phyloP scores from a whole-genome alignment of 2,888 invertebrate species.

The Drepana falcataria region DNA sequence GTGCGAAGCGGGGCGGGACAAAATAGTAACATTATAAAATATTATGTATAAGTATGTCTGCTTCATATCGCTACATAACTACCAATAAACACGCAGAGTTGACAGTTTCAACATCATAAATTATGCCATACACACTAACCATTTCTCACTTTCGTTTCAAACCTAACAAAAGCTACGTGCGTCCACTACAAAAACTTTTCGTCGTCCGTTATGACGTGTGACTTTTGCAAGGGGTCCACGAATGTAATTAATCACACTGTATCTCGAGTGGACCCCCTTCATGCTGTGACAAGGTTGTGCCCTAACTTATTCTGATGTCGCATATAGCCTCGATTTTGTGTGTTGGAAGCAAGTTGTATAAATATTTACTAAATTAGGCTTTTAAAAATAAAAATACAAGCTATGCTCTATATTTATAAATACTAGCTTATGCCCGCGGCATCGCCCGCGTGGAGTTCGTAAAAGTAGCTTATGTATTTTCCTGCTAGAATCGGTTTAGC shows the following conservation, averaged over 20 bases:
- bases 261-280: conserved; percentile 30
- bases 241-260: conserved; percentile 61
- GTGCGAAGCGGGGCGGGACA: no score
- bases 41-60: no score
- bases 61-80: no score
- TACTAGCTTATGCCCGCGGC: no score
- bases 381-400: no score
- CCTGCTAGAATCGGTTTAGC: no score
- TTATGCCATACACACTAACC: background rate
- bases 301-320: conserved; percentile 6
- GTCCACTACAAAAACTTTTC: conserved; percentile 41
- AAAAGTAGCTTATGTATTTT: no score
- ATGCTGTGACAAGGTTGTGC: conserved; percentile 37
- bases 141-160: background rate
- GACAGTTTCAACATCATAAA: background rate
- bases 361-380: no score
- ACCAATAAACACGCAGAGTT: background rate
- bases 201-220: conserved; percentile 51
- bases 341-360: background rate
- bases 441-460: no score
- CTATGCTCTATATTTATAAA: no score
- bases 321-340: background rate
- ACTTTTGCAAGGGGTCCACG: conserved; percentile 51
- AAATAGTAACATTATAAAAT: no score
- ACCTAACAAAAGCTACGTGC: conserved; percentile 12